These are phyloP conservation scores for Platalea minor DNA, from an alignment of 2,797 vertebrate species.

Conservation along the genomic window DNA sequence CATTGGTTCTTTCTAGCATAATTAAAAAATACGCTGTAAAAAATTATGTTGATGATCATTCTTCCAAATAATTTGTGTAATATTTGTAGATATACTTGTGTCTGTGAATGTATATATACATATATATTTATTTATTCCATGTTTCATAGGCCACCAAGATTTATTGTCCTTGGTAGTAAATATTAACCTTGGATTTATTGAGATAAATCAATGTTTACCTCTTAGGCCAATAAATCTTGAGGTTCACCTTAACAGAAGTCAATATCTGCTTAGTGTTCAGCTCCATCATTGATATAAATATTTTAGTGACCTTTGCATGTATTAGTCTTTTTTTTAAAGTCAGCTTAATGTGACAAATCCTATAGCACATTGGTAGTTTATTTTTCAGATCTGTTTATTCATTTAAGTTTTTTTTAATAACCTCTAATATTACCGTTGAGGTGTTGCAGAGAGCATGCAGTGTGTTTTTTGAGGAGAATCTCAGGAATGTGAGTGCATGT, in stretches of 20 bases:
- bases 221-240: slow-evolving; percentile 76
- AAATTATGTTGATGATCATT: not conserved
- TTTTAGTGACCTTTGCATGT: slow-evolving; percentile 66
- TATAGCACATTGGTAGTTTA: not conserved
- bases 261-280: slow-evolving; percentile 76
- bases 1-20: not conserved
- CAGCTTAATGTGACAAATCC: not conserved
- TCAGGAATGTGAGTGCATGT: not conserved
- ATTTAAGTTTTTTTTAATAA: not conserved
- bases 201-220: slow-evolving; percentile 66
- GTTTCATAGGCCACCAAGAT: slow-evolving; percentile 64
- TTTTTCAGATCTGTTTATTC: slow-evolving; percentile 12
- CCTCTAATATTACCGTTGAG: not conserved
- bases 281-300: slow-evolving; percentile 66
- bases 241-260: slow-evolving; percentile 78
- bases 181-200: slow-evolving; percentile 76
- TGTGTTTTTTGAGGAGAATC: not conserved
- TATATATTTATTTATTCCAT: slow-evolving; percentile 67
- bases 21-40: not conserved
- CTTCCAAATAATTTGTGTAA: not conserved
- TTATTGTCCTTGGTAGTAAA: slow-evolving; percentile 76
- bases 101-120: slow-evolving; percentile 27
- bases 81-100: not conserved
- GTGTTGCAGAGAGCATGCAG: not conserved
- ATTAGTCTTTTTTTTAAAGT: slow-evolving; percentile 49